Conservation (phyloP, 2,113 vertebrate species). For the Microcebus murinus region DNA sequence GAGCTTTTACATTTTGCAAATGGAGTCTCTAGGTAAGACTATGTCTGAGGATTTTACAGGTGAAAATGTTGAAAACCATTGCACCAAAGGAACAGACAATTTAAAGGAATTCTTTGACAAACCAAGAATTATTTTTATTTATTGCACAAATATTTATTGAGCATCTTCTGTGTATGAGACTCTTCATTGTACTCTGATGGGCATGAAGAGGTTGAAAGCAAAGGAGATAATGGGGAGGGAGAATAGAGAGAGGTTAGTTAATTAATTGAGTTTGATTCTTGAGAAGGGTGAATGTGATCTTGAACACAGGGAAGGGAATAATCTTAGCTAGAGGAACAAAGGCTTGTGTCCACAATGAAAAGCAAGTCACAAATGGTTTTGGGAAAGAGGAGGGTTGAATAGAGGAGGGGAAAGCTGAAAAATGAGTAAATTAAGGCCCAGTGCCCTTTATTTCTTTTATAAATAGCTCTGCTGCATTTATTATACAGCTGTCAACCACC, state of each 20-base stretch:
- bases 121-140: background rate
- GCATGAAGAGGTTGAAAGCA: background rate
- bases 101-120: background rate
- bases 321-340: background rate
- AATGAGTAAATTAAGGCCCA: background rate
- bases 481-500: background rate
- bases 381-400: background rate
- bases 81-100: background rate
- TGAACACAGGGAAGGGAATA: background rate
- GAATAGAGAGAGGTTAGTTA: background rate
- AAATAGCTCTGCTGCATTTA: background rate
- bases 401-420: background rate
- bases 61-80: background rate
- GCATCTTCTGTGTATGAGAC: background rate
- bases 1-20: background rate
- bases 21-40: background rate
- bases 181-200: background rate
- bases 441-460: background rate
- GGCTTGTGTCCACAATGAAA: background rate
- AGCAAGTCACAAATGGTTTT: background rate
- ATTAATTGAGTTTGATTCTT: background rate
- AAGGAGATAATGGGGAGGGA: background rate
- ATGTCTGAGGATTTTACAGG: background rate
- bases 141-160: background rate
- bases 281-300: background rate